These are phyloP conservation scores for Phragmatobia fuliginosa DNA, from an alignment of 2,888 invertebrate genomes.

Conservation along the genomic window DNA sequence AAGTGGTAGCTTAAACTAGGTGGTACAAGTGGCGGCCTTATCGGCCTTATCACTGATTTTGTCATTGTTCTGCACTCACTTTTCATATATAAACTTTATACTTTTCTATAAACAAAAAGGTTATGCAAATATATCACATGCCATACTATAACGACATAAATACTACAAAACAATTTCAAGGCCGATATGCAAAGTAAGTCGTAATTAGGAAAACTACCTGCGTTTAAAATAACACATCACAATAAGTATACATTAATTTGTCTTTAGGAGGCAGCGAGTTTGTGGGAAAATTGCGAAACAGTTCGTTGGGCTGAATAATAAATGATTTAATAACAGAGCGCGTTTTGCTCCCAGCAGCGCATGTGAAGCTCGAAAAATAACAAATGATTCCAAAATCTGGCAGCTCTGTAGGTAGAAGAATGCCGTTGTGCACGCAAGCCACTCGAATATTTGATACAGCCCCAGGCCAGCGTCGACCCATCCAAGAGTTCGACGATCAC, in stretches of 20 bases:
- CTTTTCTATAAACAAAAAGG: background rate
- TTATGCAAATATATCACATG: background rate
- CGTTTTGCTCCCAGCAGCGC: conserved; percentile 78
- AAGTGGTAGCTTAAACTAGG: too few relatives aligned
- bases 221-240: conserved; percentile 56
- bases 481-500: background rate
- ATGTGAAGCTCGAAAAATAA: conserved; percentile 82
- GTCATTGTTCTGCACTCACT: background rate
- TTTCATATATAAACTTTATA: background rate
- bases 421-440: conserved; percentile 57
- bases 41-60: too few relatives aligned
- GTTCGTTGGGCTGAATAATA: conserved; percentile 85
- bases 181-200: conserved; percentile 33
- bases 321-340: conserved; percentile 86
- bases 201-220: conserved; percentile 54
- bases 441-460: conserved; percentile 54
- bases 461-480: conserved; percentile 44
- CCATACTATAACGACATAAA: background rate
- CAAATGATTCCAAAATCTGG: conserved; percentile 81
- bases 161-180: conserved; percentile 7
- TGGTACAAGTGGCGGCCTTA: too few relatives aligned
- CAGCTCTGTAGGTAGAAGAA: conserved; percentile 58
- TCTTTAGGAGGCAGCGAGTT: conserved; percentile 59
- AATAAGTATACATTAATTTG: conserved; percentile 54
- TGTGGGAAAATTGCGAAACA: conserved; percentile 85